Conservation (phyloP, 2,797 vertebrate genomes). For the Helicolenus hilgendorfi region DNA sequence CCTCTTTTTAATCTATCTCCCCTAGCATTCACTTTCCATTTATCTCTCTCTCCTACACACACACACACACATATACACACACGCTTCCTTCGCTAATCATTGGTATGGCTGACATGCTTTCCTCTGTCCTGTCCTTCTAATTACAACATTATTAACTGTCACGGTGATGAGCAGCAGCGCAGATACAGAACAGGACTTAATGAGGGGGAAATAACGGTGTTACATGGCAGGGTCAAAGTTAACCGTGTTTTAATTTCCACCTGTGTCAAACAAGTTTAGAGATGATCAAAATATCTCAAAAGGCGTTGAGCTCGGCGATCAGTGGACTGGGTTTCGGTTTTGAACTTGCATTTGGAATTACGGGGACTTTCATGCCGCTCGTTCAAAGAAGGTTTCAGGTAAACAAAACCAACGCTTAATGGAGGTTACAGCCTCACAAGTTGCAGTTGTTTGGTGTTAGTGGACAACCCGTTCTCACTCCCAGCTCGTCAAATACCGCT, state of each 20-base stretch:
- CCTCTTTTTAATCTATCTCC: neutral
- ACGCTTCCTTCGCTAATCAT: slow-evolving; percentile 5
- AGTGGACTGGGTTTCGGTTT: neutral
- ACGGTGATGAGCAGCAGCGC: slow-evolving; percentile 24
- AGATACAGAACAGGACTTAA: slow-evolving; percentile 18
- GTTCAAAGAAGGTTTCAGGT: too few species aligned
- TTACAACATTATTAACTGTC: slow-evolving; percentile 53
- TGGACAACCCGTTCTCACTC: too few species aligned
- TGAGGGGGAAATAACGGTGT: slow-evolving; percentile 19
- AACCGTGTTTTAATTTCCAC: neutral
- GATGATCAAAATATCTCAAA: neutral
- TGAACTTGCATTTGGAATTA: neutral
- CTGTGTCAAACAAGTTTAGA: neutral
- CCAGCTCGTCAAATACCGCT: too few species aligned
- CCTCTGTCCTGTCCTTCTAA: slow-evolving; percentile 35
- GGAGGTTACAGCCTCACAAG: neutral
- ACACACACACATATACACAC: neutral
- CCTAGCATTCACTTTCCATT: neutral
- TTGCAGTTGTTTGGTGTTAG: neutral
- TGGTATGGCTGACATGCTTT: slow-evolving; percentile 42
- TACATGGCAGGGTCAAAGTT: slow-evolving; percentile 4
- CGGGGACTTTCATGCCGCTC: neutral
- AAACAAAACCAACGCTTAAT: neutral
- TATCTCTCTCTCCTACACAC: neutral
- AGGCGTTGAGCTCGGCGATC: neutral